A percentile compares a stretch with the other conserved stretches of the same genome.
Evolutionary conservation across 2,113 vertebrate species (phyloP).

Genomic region (Crocuta crocuta): DNA sequence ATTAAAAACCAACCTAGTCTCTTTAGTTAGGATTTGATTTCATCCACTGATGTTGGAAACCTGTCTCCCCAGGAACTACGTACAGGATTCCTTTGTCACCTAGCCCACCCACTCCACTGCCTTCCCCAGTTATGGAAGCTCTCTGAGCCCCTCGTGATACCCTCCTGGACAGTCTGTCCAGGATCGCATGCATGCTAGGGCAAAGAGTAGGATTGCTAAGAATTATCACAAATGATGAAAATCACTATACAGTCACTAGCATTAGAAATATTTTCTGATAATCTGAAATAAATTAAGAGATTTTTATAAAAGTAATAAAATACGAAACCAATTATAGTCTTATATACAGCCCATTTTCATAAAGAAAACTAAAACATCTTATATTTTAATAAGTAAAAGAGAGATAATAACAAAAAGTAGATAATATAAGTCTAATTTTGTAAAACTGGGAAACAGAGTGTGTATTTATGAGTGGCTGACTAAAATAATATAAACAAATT

Average conservation of each 20-base stretch:
- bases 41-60: not conserved
- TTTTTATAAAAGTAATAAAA: not conserved
- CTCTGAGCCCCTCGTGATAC: no score
- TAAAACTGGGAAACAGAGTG: not conserved
- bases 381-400: not conserved
- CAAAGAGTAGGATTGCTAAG: not conserved
- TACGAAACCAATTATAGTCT: not conserved
- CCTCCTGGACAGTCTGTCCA: not conserved
- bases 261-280: not conserved
- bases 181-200: not conserved
- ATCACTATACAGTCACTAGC: not conserved
- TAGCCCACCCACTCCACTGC: fast-evolving
- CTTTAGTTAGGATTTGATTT: not conserved
- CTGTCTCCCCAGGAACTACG: not conserved
- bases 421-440: slow-evolving; percentile 7
- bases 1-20: not conserved
- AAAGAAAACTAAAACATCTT: not conserved
- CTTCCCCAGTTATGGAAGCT: fast-evolving
- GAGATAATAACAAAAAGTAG: not conserved
- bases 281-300: not conserved
- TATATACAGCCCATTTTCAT: not conserved
- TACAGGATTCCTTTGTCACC: not conserved
- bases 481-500: slow-evolving; percentile 43
- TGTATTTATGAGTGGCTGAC: not conserved
- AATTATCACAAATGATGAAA: not conserved